Evolutionary conservation across 2,113 vertebrate species (phyloP), one percentile per base, ranked within the genome.

Genomic region (Lampris megalopsis): DNA sequence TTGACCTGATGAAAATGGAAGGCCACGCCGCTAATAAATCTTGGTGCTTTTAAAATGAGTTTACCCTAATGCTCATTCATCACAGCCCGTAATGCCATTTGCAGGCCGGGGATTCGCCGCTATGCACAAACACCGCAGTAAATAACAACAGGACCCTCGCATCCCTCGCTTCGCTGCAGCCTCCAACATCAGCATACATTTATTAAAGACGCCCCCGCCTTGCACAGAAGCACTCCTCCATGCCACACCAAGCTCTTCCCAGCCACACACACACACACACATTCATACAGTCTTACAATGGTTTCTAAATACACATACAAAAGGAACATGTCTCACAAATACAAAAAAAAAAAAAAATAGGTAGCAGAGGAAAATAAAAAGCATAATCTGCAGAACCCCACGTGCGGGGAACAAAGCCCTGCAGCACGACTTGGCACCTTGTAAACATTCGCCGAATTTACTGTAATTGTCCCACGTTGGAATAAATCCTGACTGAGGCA

Each of bases 41-140:
- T 99, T 96, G 95, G 95, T 96, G 96, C 95, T 98, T 95, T 99
- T 99, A 99, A 99, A 99, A 99, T 98, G 98, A 99, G 97, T 98
- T 94, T 98, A 98, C 96, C 97, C 97, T 98, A 98, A 98, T 97
- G 96, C 97, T 96, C 97, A 97, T 99, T 99, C 96, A 99, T 99
- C 98, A 99, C 95, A 54, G 68, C 94, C 95, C 92, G 95, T 97
- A 97, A 99, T 97, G 96, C 97, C 96, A 97, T 98, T 98, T 98
- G 97, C 96, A 95, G 96, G 94, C 93, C 93, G 92, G 2, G 94
- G 96, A 96, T 97, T 94, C 94, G 94, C 96, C 91, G 89, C 93
- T 90, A 95, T 96, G 94, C 92, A 94, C 97, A 97, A 98, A 98
- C 95, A 96, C 95, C 95, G 96, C 96, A 98, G 98, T 99, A 99